Evolutionary conservation across 2,888 invertebrate genomes (phyloP), one percentile per base, ranked within the genome.

Genomic region (Germaria angustata): DNA sequence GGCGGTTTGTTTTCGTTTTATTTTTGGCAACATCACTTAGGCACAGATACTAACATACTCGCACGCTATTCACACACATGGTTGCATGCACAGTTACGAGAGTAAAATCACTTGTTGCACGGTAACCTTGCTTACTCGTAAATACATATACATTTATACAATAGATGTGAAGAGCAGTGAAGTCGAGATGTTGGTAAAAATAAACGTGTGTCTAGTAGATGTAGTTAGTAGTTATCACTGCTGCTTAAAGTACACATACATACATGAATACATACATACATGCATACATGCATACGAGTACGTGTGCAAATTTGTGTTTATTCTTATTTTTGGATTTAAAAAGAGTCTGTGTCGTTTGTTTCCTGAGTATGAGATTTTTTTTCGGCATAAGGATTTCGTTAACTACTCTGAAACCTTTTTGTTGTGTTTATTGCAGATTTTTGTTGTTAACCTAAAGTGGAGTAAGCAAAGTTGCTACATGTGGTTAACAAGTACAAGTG

Each of bases 21-120:
- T 84, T 84, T 82, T 81, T 73, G 65, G 63, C 55, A 82, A 79
- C 79, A 75, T 22, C 71, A 77, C 59, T 69, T 39, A 32, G 39
- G 15, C 71, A 32, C 8, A 49, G 2, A 63, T 0, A 32, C 6
- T 51, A 2, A 20, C 28, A 68, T 53, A 61, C 41, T 36, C 9
- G 11, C 9, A 68, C 36, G n/a, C n/a, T n/a, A n/a, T n/a, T n/a
- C n/a, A 36, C 20, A 44, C 15, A 20, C 39, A 36, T 51, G 28
- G 4, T 6, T 15, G 59, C 65, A 46, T 15, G 39, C 28, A 15
- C 2, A 9, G 20, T 61, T 55, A 2, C 9, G 46, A 44, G 55
- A 46, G 65, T 36, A 75, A 55, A 55, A 57, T 0, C 71, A 82
- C 82, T 82, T 82, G 82, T 82, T 79, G 76, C 73, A 69, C 36